Evolutionary conservation across 2,888 invertebrate species (phyloP), one percentile per base, ranked within the genome.

Genomic region (Drosophila mercatorum): DNA sequence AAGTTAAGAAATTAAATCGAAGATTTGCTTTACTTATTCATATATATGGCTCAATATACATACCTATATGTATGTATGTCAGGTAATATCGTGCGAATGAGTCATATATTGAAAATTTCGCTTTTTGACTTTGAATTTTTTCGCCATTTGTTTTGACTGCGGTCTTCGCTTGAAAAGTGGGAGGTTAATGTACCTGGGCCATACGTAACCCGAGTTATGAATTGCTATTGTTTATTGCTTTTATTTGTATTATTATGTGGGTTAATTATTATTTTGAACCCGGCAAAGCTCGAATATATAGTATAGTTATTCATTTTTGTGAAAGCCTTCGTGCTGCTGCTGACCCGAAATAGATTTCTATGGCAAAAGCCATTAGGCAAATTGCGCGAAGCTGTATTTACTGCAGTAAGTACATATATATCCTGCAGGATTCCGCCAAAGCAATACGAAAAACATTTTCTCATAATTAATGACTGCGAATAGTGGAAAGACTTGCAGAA

Each of bases 401-500:
- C 41, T 67, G 47, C 31, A 49, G 28, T 36, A 65, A 28, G 28
- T 44, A 47, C 17, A 40, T 52, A 41, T 63, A 38, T 58, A 75
- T 72, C 63, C 75, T 68, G 62, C 11, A 44, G 26, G 17, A 55
- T 68, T 22, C 44, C 53, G 57, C 71, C 65, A 66, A 55, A 64
- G 78, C 67, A 63, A 81, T 80, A 81, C 75, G 49, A 49, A 73
- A 84, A 83, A 86, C 69, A 76, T 78, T 86, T 78, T 78, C 76
- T 71, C 84, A 74, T 84, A 83, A 84, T 84, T 86, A 88, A 84
- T 88, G 83, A 57, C 74, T 68, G 70, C 65, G 80, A 83, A 88
- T 85, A 85, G 78, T 78, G 71, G 62, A 68, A 67, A 59, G 62
- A 68, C 67, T 28, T 51, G 34, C 40, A 62, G 55, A 84, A 88